phyloP scores from a whole-genome alignment of 30 jellyfish, hydroid and myxozoan species.

The Phacellophora camtschatica region DNA sequence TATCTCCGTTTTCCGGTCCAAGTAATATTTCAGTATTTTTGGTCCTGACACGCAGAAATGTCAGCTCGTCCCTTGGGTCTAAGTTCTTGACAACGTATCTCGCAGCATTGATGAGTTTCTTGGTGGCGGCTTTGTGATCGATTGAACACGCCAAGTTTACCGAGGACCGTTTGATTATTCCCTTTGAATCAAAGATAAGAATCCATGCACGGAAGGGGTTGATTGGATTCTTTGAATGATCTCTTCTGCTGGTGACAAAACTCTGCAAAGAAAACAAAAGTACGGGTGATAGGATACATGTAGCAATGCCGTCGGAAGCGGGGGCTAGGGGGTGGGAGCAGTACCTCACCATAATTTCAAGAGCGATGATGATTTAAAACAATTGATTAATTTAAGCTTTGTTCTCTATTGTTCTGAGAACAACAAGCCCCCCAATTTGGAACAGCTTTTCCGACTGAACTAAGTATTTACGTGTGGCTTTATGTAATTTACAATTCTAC shows the following conservation, averaged over 20 bases:
- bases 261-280: background rate
- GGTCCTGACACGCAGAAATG: conserved; percentile 52
- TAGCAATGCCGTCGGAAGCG: too few relatives aligned
- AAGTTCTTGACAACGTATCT: conserved; percentile 48
- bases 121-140: conserved; percentile 49
- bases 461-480: too few relatives aligned
- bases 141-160: conserved; percentile 43
- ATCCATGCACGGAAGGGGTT: conserved; percentile 56
- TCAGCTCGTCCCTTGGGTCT: conserved; percentile 75
- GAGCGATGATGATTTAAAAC: too few relatives aligned
- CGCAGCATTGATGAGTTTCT: conserved; percentile 55
- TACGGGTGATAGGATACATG: too few relatives aligned
- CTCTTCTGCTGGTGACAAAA: conserved; percentile 47
- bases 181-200: conserved; percentile 53
- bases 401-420: too few relatives aligned
- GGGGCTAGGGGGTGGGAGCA: too few relatives aligned
- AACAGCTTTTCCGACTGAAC: too few relatives aligned
- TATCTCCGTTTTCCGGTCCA: conserved; percentile 65
- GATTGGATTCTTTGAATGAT: conserved; percentile 50
- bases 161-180: conserved; percentile 52
- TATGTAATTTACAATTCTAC: too few relatives aligned
- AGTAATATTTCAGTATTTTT: conserved; percentile 50
- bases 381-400: too few relatives aligned
- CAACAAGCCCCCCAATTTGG: too few relatives aligned
- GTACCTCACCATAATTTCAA: too few relatives aligned